phyloP scores from a whole-genome alignment of 2,113 vertebrate genomes.

The Capreolus pygargus region DNA sequence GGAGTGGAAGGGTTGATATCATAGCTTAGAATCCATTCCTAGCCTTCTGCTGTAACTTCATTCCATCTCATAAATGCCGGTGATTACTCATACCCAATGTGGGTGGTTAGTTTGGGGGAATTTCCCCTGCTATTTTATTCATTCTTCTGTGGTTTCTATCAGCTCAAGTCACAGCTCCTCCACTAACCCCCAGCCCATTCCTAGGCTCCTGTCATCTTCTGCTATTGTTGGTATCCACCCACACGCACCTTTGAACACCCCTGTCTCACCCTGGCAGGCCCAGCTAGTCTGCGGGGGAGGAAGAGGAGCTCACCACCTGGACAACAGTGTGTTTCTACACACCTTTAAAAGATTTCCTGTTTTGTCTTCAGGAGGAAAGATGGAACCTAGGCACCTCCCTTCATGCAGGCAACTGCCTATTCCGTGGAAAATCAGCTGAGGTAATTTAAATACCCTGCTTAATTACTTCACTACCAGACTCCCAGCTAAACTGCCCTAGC shows the following conservation, averaged over 20 bases:
- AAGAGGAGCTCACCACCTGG: not conserved
- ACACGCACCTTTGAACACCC: not conserved
- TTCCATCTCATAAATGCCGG: not conserved
- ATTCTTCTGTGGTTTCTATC: not conserved
- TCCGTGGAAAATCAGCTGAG: not conserved
- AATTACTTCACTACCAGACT: conserved; percentile 45
- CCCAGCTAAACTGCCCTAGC: conserved; percentile 61
- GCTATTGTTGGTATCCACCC: not conserved
- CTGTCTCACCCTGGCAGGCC: not conserved
- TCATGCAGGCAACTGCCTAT: not conserved
- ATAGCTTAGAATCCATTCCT: not conserved
- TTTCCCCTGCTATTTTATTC: not conserved
- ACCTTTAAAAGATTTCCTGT: not conserved
- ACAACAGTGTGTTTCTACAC: not conserved
- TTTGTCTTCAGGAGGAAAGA: not conserved
- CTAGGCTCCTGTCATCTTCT: not conserved
- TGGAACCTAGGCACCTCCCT: not conserved
- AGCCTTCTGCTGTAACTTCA: not conserved
- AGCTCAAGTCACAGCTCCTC: not conserved
- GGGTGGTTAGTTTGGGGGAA: not conserved
- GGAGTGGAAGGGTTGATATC: not conserved
- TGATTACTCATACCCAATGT: not conserved
- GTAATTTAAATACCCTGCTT: conserved; percentile 13
- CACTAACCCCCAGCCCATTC: not conserved
- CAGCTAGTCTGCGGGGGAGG: not conserved